phyloP scores from a whole-genome alignment of 2,888 invertebrate genomes.

The Galerucella nymphaeae region DNA sequence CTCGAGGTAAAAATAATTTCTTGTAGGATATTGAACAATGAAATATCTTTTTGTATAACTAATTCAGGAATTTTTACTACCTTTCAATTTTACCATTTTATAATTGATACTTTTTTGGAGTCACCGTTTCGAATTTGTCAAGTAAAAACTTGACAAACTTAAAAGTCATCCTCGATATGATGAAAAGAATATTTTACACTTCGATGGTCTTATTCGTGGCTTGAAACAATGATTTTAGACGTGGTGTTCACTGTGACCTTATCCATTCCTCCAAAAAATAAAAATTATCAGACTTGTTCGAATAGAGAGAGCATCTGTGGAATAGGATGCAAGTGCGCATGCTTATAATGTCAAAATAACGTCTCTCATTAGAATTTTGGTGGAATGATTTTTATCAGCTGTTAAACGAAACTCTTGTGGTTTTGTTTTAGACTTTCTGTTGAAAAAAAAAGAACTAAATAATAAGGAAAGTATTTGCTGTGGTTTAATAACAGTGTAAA shows the following conservation, averaged over 20 bases:
- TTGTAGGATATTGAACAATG: neutral
- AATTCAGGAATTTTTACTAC: slow-evolving; percentile 29
- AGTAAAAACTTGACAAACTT: slow-evolving; percentile 26
- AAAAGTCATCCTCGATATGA: slow-evolving; percentile 29
- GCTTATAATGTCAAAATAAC: no score
- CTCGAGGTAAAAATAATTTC: slow-evolving; percentile 3
- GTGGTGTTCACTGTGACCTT: neutral
- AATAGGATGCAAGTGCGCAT: no score
- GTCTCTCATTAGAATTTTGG: neutral
- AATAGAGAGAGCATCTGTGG: no score
- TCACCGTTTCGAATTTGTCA: slow-evolving; percentile 25
- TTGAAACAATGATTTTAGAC: slow-evolving; percentile 12
- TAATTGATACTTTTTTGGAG: slow-evolving; percentile 24
- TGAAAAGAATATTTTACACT: slow-evolving; percentile 42
- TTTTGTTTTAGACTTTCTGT: neutral
- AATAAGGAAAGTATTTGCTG: neutral
- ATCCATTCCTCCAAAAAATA: neutral
- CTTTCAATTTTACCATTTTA: slow-evolving; percentile 27
- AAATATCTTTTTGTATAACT: slow-evolving; percentile 17
- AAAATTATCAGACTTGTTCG: neutral
- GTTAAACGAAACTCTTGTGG: neutral
- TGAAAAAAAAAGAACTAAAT: neutral
- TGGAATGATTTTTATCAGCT: neutral
- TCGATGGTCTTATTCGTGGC: slow-evolving; percentile 9
- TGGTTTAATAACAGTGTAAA: neutral